These are phyloP conservation scores for Actinia tenebrosa DNA, from an alignment of 64 coral and sea anemone genomes.

Conservation along the genomic window DNA sequence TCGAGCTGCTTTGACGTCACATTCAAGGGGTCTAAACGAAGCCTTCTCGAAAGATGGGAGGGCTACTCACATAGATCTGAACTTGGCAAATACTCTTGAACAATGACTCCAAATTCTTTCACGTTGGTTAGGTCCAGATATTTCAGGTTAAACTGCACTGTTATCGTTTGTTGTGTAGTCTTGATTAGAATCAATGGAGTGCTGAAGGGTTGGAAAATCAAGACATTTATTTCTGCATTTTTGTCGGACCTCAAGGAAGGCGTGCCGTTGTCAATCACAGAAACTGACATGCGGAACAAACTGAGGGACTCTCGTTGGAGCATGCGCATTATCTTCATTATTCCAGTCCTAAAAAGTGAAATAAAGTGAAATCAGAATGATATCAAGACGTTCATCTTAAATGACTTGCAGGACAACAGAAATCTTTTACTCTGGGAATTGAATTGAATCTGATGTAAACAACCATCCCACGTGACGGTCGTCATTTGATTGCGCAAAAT, in stretches of 20 bases:
- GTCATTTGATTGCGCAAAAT: no score
- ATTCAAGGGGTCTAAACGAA: no score
- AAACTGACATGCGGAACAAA: slow-evolving; percentile 62
- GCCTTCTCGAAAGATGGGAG: no score
- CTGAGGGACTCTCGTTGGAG: slow-evolving; percentile 50
- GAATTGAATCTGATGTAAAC: no score
- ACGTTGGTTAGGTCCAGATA: slow-evolving; percentile 63
- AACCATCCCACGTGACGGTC: no score
- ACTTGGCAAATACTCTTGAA: slow-evolving; percentile 54
- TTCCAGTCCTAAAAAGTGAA: slow-evolving; percentile 48
- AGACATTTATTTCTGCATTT: slow-evolving; percentile 49
- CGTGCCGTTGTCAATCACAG: slow-evolving; percentile 60
- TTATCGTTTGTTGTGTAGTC: slow-evolving; percentile 49
- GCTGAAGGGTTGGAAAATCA: slow-evolving; percentile 48
- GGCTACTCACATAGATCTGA: slow-evolving; percentile 55
- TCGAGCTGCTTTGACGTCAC: no score
- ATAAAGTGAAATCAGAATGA: no score
- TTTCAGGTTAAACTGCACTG: slow-evolving; percentile 51
- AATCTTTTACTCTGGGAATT: no score
- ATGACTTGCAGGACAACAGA: no score
- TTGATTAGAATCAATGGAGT: slow-evolving; percentile 54
- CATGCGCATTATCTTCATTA: slow-evolving; percentile 21
- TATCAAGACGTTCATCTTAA: no score
- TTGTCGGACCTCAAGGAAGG: slow-evolving; percentile 33
- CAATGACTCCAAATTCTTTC: slow-evolving; percentile 67